Evolutionary conservation across 1,140 invertebrate genomes (phyloP), one percentile per base, ranked within the genome.

Genomic region (Brachionus rotundiformis): DNA sequence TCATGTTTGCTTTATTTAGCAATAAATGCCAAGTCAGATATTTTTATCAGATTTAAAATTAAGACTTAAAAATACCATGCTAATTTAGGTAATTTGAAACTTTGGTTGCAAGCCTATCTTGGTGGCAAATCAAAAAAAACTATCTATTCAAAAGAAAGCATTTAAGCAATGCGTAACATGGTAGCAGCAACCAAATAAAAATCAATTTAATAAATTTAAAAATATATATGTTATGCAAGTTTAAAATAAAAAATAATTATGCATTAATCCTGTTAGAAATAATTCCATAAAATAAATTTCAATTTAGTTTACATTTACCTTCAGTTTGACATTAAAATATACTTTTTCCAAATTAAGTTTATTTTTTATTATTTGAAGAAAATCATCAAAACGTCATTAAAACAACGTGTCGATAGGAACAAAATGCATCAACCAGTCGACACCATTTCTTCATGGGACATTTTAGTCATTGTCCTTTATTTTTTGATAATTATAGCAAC

Each of bases 401-500:
- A 63, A 13, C 25, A 36, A 23, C 19, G 65, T 36, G 16, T 23
- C 31, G n/a, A n/a, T n/a, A n/a, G n/a, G n/a, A n/a, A 19, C 29
- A 71, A 36, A 23, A 71, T 71, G 65, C 36, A 39, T 41, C n/a
- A 44, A 73, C 68, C 16, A 44, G 68, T 73, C 25, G 68, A 73
- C 11, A 33, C 27, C 19, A 77, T 65, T 54, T 65, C 49, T 71
- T 71, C 36, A 41, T 73, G 77, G 19, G 81, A 82, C 41, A 59
- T 68, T 33, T 59, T 73, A 10, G 81, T 82, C 5, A 19, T 82
- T 25, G 63, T 61, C 25, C 19, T 25, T 29, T 82, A 82, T 73
- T 82, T 82, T 39, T 16, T 68, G 8, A 36, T 82, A 19, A 59
- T 82, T 19, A 49, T 82, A 19, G 81, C 41, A 36, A 41, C 59